Evolutionary conservation across 1,140 invertebrate species (phyloP).

Genomic region (Drosophila leontia): DNA sequence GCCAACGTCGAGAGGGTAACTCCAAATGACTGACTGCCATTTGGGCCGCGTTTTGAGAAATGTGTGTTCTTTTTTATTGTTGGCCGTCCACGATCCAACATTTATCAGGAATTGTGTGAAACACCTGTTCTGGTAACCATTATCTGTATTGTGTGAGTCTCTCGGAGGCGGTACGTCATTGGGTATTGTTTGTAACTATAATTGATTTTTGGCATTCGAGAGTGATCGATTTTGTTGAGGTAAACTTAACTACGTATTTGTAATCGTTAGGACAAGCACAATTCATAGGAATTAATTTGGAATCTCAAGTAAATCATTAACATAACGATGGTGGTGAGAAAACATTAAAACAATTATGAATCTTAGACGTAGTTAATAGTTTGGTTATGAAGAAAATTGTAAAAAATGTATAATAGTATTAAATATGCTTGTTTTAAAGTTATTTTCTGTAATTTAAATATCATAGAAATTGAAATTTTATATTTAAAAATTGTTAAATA

Average conservation of each 20-base stretch:
- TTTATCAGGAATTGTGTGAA: slow-evolving; percentile 79
- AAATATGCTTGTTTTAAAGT: neutral
- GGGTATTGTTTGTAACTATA: slow-evolving; percentile 38
- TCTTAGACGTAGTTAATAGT: neutral
- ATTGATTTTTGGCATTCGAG: slow-evolving; percentile 44
- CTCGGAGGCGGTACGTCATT: slow-evolving; percentile 56
- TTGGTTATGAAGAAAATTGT: neutral
- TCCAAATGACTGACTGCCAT: slow-evolving; percentile 36
- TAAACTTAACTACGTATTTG: slow-evolving; percentile 32
- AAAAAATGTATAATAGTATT: too few relatives aligned
- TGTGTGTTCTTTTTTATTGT: slow-evolving; percentile 62
- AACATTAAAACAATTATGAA: neutral
- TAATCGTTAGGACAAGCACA: slow-evolving; percentile 57
- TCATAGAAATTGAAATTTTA: neutral
- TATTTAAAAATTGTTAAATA: neutral
- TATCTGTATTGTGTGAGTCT: slow-evolving; percentile 18
- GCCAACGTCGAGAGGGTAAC: slow-evolving; percentile 10
- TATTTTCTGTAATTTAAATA: neutral
- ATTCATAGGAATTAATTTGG: slow-evolving; percentile 24
- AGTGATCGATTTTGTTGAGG: slow-evolving; percentile 28
- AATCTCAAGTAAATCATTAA: slow-evolving; percentile 39
- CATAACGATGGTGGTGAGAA: neutral
- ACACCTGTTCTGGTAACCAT: slow-evolving; percentile 71
- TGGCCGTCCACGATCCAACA: slow-evolving; percentile 30
- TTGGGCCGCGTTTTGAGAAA: slow-evolving; percentile 63